Conservation (phyloP, 2,797 vertebrate genomes). For the Alouatta caraya region DNA sequence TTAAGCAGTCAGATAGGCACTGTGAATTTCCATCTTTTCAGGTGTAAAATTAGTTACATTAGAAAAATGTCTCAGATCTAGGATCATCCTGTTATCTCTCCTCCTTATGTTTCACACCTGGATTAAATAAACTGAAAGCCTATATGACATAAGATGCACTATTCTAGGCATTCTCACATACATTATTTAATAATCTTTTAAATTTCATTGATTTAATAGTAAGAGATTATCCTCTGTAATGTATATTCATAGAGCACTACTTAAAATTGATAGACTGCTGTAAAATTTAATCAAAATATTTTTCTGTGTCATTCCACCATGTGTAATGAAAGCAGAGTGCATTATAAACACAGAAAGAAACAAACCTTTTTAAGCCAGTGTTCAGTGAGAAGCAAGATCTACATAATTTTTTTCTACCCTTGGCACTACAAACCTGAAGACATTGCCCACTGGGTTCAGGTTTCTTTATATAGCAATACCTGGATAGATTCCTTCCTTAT, state of each 20-base stretch:
- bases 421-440: background rate
- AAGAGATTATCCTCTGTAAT: background rate
- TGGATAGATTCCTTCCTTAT: background rate
- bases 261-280: background rate
- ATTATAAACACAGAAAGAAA: background rate
- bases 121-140: background rate
- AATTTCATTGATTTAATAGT: background rate
- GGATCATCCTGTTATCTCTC: background rate
- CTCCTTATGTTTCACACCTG: slow-evolving; percentile 1
- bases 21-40: background rate
- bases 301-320: background rate
- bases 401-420: background rate
- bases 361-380: background rate
- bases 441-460: background rate
- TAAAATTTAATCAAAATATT: slow-evolving; percentile 32
- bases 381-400: background rate
- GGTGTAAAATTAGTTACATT: background rate
- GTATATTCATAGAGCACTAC: background rate
- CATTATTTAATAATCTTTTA: background rate
- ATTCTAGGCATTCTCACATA: background rate
- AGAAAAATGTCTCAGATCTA: background rate
- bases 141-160: background rate
- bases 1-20: background rate
- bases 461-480: background rate
- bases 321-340: background rate